These are phyloP conservation scores for Enchytraeus crypticus DNA, from an alignment of 2,888 invertebrate species.

Conservation along the genomic window DNA sequence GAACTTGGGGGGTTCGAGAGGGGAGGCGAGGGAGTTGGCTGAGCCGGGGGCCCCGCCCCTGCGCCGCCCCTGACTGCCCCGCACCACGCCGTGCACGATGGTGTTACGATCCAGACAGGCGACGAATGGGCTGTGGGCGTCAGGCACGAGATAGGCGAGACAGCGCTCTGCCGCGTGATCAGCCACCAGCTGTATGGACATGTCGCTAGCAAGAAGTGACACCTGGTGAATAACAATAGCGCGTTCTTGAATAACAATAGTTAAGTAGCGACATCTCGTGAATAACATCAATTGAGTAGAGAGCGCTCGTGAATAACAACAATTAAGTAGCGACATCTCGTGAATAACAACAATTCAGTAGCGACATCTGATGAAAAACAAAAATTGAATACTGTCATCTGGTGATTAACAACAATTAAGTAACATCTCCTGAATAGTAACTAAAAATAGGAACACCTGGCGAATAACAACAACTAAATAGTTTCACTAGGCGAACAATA, in stretches of 20 bases:
- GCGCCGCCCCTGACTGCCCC: neutral
- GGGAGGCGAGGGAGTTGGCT: neutral
- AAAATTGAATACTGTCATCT: too few species aligned
- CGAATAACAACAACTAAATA: too few species aligned
- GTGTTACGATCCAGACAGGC: conserved; percentile 11
- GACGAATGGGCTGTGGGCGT: neutral
- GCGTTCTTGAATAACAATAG: too few species aligned
- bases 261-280: neutral
- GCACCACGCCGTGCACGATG: conserved; percentile 15
- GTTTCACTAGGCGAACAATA: too few species aligned
- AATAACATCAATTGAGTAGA: neutral
- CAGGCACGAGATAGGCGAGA: neutral
- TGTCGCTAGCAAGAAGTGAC: conserved; percentile 4
- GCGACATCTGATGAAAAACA: too few species aligned
- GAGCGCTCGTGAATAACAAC: too few species aligned
- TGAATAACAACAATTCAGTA: too few species aligned
- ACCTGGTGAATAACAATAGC: neutral
- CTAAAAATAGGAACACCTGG: too few species aligned
- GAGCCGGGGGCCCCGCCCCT: neutral
- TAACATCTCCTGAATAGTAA: too few species aligned
- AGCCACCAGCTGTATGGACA: neutral
- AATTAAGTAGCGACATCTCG: too few species aligned
- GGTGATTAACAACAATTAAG: too few species aligned
- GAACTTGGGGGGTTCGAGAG: neutral
- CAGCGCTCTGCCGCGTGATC: conserved; percentile 7